Conservation (phyloP, 2,797 vertebrate species). For the Oreochromis grahami region DNA sequence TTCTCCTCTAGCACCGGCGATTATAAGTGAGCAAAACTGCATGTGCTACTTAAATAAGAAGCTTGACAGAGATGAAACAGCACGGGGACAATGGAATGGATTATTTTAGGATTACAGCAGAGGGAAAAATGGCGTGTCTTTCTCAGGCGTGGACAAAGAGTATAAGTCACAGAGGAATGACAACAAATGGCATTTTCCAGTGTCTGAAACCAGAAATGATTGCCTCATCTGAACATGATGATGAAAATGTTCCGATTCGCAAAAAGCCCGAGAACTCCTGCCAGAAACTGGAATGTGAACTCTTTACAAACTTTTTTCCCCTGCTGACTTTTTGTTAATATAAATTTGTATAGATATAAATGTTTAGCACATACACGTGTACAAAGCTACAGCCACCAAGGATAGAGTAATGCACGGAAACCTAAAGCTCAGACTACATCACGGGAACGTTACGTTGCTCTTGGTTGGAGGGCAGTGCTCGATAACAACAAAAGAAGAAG, state of each 20-base stretch:
- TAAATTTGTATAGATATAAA: slow-evolving; percentile 62
- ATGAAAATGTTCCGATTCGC: slow-evolving; percentile 62
- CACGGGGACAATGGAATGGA: slow-evolving; percentile 64
- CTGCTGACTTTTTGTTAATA: slow-evolving; percentile 19
- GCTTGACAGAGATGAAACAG: slow-evolving; percentile 84
- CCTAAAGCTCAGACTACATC: slow-evolving; percentile 80
- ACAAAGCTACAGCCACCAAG: slow-evolving; percentile 76
- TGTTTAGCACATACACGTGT: slow-evolving; percentile 13
- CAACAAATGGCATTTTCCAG: slow-evolving; percentile 70
- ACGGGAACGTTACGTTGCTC: slow-evolving; percentile 51
- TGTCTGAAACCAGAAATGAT: slow-evolving; percentile 80
- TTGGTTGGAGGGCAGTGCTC: neutral
- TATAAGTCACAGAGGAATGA: slow-evolving; percentile 51
- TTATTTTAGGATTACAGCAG: slow-evolving; percentile 62
- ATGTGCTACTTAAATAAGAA: slow-evolving; percentile 79
- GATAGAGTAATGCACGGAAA: slow-evolving; percentile 82
- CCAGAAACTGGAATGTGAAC: slow-evolving; percentile 69
- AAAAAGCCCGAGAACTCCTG: slow-evolving; percentile 67
- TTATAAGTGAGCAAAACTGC: slow-evolving; percentile 78
- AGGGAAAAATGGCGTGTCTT: slow-evolving; percentile 72
- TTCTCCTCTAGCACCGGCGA: slow-evolving; percentile 62
- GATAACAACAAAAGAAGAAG: neutral
- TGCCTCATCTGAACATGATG: slow-evolving; percentile 76
- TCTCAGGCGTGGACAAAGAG: slow-evolving; percentile 83
- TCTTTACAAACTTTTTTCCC: neutral